Evolutionary conservation across 2,888 invertebrate genomes (phyloP), one percentile per base, ranked within the genome.

Genomic region (Polylopha cassiicola): DNA sequence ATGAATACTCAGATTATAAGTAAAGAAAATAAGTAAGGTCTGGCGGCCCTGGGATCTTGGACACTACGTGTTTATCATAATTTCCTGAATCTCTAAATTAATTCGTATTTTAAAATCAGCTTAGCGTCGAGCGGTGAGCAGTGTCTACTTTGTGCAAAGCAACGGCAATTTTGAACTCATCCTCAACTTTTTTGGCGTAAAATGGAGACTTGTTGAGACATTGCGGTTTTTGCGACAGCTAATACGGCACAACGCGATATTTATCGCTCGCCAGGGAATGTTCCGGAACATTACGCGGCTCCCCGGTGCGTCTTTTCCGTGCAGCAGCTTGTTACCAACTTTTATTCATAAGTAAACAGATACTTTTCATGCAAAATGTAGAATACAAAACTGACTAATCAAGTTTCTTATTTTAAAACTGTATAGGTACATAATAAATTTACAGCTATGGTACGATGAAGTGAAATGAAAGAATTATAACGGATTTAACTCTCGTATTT

Each of bases 261-360:
- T 78, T 76, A 75, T 75, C 66, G 61, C 55, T 59, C 77, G 62
- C 60, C 29, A 20, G 78, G 74, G 78, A 65, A 62, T 69, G 50
- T 63, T 65, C 51, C 55, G 60, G 54, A 45, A 53, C 52, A 64
- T 56, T 60, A 61, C 71, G 67, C 50, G 41, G 46, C 37, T 76
- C 79, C 73, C 77, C 37, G 6, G 73, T 54, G 78, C 58, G 67
- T 69, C 61, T 65, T 76, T 66, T 47, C 47, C 52, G 44, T 51
- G 52, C 55, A 48, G 52, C 37, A 43, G 50, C 50, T 56, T 62
- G 65, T 58, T 61, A 53, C 53, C 43, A 52, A 50, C 45, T 49
- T 59, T 55, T 65, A 58, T 72, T 67, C 61, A 50, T 51, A 50
- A 46, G 59, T 56, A 58, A 60, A 64, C 58, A 63, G 53, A 56